These are phyloP conservation scores for Chrysomallon squamiferum DNA, from an alignment of 1,140 invertebrate genomes.

Conservation along the genomic window DNA sequence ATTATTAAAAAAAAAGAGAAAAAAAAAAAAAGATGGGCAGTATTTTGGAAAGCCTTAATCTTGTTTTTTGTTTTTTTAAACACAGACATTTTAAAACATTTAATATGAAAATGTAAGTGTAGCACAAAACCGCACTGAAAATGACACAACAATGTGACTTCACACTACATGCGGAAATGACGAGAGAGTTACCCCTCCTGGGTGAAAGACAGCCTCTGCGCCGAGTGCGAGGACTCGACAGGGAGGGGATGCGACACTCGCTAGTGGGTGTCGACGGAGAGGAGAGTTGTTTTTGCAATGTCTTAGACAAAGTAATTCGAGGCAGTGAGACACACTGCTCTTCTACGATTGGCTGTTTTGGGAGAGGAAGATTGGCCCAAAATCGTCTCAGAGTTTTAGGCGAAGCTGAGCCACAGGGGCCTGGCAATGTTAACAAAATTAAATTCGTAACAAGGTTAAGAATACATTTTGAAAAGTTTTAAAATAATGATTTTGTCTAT, in stretches of 20 bases:
- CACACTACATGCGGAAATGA: conserved; percentile 5
- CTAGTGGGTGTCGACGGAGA: neutral
- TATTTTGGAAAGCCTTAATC: too few species aligned
- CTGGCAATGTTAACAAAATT: too few species aligned
- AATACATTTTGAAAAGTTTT: neutral
- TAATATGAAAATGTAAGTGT: too few species aligned
- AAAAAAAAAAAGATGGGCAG: too few species aligned
- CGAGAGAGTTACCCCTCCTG: conserved; percentile 1
- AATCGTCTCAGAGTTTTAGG: conserved; percentile 37
- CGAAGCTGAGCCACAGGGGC: conserved; percentile 10
- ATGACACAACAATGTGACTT: neutral
- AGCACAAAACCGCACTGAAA: neutral
- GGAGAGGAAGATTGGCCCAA: conserved; percentile 41
- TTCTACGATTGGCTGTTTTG: conserved; percentile 41
- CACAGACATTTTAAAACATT: too few species aligned
- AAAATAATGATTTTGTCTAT: too few species aligned
- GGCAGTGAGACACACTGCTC: conserved; percentile 33
- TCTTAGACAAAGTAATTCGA: conserved; percentile 25
- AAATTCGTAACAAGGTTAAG: neutral
- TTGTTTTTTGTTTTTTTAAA: too few species aligned
- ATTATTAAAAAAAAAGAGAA: too few species aligned
- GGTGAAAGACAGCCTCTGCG: conserved; percentile 3
- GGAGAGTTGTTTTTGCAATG: conserved; percentile 19
- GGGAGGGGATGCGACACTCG: conserved; percentile 5
- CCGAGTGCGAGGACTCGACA: neutral